Percentiles rank a stretch among this genome's conserved stretches.
phyloP scores from a whole-genome alignment of 2,797 vertebrate genomes.

The Syncerus caffer region DNA sequence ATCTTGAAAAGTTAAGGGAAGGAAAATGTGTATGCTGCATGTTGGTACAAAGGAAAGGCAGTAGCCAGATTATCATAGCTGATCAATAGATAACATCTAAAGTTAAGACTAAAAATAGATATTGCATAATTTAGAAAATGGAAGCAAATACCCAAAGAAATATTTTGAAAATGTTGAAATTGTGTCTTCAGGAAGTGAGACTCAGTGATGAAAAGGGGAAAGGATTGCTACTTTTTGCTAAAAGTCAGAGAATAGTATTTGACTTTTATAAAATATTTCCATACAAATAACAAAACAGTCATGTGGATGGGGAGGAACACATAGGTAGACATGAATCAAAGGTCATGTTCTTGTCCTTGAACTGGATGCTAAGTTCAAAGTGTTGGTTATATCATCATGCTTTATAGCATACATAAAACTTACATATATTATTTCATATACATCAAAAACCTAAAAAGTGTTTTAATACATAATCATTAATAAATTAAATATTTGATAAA shows the following conservation, averaged over 20 bases:
- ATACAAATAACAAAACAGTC: neutral
- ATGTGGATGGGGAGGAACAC: neutral
- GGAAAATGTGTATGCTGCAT: neutral
- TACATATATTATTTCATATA: neutral
- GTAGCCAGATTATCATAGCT: neutral
- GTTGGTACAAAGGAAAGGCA: neutral
- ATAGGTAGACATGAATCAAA: neutral
- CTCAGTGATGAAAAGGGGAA: neutral
- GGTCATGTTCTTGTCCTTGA: neutral
- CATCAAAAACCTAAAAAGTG: neutral
- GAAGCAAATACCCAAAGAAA: neutral
- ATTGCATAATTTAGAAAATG: neutral
- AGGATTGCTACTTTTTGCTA: neutral
- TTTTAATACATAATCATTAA: neutral
- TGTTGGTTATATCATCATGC: neutral
- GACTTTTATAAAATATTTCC: neutral
- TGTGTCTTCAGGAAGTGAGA: neutral
- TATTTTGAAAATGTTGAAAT: neutral
- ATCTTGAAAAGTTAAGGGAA: slow-evolving; percentile 12
- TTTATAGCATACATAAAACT: neutral
- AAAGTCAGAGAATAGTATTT: neutral
- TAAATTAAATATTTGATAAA: neutral
- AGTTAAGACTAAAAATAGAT: neutral
- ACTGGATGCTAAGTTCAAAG: neutral
- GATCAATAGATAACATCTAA: neutral